Base-by-base conservation (phyloP, 1,140 invertebrate species). In the Trigoniulus corallinus region DNA sequence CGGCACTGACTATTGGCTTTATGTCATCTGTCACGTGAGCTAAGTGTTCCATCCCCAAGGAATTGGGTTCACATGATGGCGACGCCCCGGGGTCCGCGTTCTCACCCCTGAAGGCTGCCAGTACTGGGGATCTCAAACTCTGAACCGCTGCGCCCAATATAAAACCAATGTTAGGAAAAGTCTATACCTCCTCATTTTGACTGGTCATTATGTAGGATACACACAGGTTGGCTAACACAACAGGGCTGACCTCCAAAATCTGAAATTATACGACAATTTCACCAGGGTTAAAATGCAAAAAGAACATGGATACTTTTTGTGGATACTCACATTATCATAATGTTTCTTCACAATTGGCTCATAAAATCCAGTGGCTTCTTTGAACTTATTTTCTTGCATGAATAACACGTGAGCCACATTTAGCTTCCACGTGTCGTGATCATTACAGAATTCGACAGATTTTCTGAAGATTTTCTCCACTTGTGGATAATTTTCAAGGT, bases 161-260 rank as follows among this genome's bases (percentile, higher is more conserved):
- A 15, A 34, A 34, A 24, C 42, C 18, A 44, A 44, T 44, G 21
- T 10, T 44, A 21, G 4, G 12, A 7, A 44, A 24, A 10, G 7
- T 10, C 21, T 44, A 44, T 7, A 72, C 68, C 72, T 97, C 93
- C 67, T 96, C 89, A 67, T 98, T 99, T 69, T 96, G 89, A 47
- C 87, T 88, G 1, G 89, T 97, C 91, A 98, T 95, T 56, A 99
- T 96, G 63, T 98, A 98, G 43, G 91, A 94, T 0, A 98, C 94
- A 68, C 96, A 99, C 10, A 98, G 69, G 70, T 99, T 98, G 2
- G 95, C 95, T 56, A 99, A 72, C 42, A 98, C 89, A 51, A 98
- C 92, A 1, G 95, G 91, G 62, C 88, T 93, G 0, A 98, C 82
- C 59, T 86, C 82, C 61, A 98, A 72, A 58, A 98, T 88, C 84